phyloP scores from a whole-genome alignment of 1,140 invertebrate genomes.

The Reticulitermes speratus region DNA sequence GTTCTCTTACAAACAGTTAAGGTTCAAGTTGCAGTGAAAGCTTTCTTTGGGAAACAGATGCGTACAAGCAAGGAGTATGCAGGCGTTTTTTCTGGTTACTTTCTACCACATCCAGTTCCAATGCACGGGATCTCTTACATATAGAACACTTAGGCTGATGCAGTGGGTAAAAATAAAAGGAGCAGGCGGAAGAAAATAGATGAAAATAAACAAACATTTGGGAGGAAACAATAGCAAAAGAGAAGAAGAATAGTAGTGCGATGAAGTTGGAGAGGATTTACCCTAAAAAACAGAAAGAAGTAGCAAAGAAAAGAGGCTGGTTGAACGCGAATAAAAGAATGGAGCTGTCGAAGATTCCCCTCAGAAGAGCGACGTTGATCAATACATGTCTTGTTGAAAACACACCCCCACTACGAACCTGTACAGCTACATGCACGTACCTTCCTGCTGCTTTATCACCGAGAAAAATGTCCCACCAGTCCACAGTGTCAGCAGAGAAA shows the following conservation, averaged over 20 bases:
- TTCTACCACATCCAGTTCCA: not conserved
- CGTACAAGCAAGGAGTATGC: not conserved
- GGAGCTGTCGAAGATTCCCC: conserved; percentile 11
- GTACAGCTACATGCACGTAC: not conserved
- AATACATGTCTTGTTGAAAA: conserved; percentile 14
- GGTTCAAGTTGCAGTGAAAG: not conserved
- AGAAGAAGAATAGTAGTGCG: not conserved
- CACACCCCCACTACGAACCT: not conserved
- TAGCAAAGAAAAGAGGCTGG: not conserved
- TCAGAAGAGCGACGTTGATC: not conserved
- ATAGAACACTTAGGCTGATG: not conserved
- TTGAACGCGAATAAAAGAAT: not conserved
- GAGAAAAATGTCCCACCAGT: conserved; percentile 10
- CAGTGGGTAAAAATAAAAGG: not conserved
- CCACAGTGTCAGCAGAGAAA: not conserved
- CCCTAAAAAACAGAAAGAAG: not conserved
- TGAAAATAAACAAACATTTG: conserved; percentile 8
- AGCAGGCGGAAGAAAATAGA: not conserved
- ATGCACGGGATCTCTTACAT: not conserved
- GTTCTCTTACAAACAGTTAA: not conserved
- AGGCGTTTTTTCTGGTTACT: not conserved
- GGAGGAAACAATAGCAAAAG: not conserved
- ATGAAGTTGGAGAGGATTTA: not conserved
- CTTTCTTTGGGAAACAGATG: not conserved
- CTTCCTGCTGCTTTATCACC: not conserved